Percentiles rank a stretch among this genome's conserved stretches.
Conservation (phyloP, 2,797 vertebrate genomes). For the Parauchenoglanis punctatus region DNA sequence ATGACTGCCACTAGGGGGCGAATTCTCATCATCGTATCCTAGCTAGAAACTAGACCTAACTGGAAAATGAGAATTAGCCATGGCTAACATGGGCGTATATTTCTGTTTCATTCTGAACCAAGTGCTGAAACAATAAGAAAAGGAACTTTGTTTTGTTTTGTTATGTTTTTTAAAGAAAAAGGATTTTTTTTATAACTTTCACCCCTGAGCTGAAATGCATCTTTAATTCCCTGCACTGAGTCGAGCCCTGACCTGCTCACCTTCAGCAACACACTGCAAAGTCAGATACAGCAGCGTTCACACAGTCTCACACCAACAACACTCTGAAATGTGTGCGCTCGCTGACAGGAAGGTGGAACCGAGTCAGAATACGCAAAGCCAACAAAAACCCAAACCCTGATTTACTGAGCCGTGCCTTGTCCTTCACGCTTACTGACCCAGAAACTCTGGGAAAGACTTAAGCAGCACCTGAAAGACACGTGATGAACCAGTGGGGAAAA, state of each 20-base stretch:
- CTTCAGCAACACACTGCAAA: neutral
- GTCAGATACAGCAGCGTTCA: neutral
- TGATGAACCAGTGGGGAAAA: neutral
- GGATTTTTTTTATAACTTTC: neutral
- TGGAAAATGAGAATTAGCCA: neutral
- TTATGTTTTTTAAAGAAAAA: neutral
- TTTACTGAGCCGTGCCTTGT: neutral
- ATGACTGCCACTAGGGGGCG: neutral
- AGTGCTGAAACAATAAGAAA: neutral
- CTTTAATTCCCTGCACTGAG: neutral
- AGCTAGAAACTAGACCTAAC: neutral
- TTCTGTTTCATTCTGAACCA: neutral
- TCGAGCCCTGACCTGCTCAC: neutral
- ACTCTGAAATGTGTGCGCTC: neutral
- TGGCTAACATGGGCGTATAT: neutral
- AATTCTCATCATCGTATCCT: neutral
- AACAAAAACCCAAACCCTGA: neutral
- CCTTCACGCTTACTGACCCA: neutral
- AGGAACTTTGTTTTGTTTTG: neutral
- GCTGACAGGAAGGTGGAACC: neutral
- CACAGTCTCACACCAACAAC: neutral
- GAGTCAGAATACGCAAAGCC: neutral
- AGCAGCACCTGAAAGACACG: neutral
- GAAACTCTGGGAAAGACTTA: neutral
- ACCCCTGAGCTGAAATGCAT: neutral